A percentile compares a stretch with the other conserved stretches of the same genome.
phyloP scores from a whole-genome alignment of 2,888 invertebrate species.

The Sceliomorpha sp. region DNA sequence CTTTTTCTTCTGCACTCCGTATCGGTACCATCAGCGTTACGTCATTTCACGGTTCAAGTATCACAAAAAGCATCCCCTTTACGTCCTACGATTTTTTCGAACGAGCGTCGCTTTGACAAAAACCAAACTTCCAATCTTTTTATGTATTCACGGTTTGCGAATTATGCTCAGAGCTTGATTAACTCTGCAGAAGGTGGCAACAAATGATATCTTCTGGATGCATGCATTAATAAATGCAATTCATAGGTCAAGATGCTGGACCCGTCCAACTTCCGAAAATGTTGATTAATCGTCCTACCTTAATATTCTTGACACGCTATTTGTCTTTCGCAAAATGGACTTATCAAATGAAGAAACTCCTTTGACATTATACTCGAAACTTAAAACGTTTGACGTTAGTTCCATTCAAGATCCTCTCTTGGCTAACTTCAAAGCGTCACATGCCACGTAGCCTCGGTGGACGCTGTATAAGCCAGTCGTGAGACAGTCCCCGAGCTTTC shows the following conservation, averaged over 20 bases:
- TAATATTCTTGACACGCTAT: no score
- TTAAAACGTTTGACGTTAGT: conserved; percentile 33
- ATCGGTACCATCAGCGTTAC: conserved; percentile 38
- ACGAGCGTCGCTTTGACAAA: conserved; percentile 28
- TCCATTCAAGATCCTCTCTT: conserved; percentile 42
- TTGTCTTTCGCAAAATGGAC: no score
- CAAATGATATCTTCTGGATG: no score
- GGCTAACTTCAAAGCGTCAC: conserved; percentile 38
- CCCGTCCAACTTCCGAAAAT: no score
- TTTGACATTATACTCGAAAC: conserved; percentile 42
- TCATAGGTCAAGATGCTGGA: no score
- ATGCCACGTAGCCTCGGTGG: conserved; percentile 27
- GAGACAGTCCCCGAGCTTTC: conserved; percentile 28
- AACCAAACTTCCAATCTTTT: conserved; percentile 23
- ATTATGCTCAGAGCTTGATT: conserved; percentile 8
- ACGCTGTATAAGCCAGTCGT: conserved; percentile 21
- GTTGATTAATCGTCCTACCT: no score
- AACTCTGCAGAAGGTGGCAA: no score
- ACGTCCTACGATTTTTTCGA: conserved; percentile 7
- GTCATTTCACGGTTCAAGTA: conserved; percentile 34
- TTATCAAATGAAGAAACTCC: no score
- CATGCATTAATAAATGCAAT: no score
- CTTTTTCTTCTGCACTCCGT: no score
- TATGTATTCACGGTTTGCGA: conserved; percentile 12
- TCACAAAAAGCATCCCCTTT: conserved; percentile 17